These are phyloP conservation scores for Bombus terrestris DNA, from an alignment of 1,140 invertebrate genomes.

Conservation along the genomic window DNA sequence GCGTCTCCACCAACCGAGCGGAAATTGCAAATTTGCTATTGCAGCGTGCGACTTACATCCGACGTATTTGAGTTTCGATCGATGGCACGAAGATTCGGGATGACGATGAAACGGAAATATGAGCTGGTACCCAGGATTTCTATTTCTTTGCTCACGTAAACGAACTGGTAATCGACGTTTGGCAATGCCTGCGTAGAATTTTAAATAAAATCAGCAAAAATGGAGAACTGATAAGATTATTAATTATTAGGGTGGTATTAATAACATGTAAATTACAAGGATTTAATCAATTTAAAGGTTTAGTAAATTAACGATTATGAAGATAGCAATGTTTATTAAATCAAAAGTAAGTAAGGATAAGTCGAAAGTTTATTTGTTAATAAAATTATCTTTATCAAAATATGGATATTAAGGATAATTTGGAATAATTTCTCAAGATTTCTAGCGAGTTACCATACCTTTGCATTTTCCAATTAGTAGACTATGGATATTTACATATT, in stretches of 20 bases:
- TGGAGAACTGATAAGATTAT: background rate
- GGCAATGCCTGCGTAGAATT: background rate
- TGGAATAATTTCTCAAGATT: background rate
- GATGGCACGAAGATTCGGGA: background rate
- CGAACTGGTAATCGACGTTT: conserved; percentile 27
- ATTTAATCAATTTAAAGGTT: background rate
- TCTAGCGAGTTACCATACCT: background rate
- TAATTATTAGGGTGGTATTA: background rate
- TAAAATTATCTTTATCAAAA: background rate
- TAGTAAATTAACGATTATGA: background rate
- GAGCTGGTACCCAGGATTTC: conserved; percentile 4
- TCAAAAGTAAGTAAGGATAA: background rate
- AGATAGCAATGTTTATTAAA: too few species aligned
- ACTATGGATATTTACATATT: background rate
- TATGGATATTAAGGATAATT: background rate
- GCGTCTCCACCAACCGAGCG: background rate
- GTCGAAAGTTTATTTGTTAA: background rate
- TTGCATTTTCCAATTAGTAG: background rate
- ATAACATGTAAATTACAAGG: too few species aligned
- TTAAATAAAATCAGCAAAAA: background rate
- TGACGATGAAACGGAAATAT: conserved; percentile 18
- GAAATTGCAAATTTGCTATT: background rate
- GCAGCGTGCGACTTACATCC: background rate
- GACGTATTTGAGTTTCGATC: background rate
- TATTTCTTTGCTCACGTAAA: conserved; percentile 11